phyloP scores from a whole-genome alignment of 2,113 vertebrate species.

The Apteryx owenii region DNA sequence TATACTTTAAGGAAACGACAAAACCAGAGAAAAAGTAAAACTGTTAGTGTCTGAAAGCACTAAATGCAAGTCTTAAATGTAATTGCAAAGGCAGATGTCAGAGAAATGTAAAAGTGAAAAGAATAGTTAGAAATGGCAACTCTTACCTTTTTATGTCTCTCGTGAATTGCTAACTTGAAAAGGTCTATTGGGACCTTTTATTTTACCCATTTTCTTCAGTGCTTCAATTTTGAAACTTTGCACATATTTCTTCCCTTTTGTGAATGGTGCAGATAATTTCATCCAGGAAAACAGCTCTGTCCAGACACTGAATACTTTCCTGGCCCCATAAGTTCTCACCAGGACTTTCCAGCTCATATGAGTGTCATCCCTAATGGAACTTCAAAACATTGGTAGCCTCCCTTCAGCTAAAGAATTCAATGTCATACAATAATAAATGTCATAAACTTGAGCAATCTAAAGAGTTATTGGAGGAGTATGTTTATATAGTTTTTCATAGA shows the following conservation, averaged over 20 bases:
- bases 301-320: neutral
- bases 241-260: neutral
- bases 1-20: neutral
- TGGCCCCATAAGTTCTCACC: neutral
- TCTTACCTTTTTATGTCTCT: neutral
- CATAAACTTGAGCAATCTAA: neutral
- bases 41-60: neutral
- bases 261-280: neutral
- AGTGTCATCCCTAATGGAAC: neutral
- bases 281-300: neutral
- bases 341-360: neutral
- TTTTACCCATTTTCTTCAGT: neutral
- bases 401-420: neutral
- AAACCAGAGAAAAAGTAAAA: neutral
- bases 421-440: neutral
- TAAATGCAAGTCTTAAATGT: neutral
- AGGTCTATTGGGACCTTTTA: neutral
- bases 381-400: neutral
- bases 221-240: neutral
- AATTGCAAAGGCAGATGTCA: neutral
- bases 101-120: neutral
- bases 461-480: neutral
- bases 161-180: neutral
- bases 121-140: neutral
- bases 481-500: neutral